Percentiles rank a stretch among this genome's conserved stretches.
These are phyloP conservation scores for Cenopis cana DNA, from an alignment of 2,888 invertebrate species.

Conservation along the genomic window DNA sequence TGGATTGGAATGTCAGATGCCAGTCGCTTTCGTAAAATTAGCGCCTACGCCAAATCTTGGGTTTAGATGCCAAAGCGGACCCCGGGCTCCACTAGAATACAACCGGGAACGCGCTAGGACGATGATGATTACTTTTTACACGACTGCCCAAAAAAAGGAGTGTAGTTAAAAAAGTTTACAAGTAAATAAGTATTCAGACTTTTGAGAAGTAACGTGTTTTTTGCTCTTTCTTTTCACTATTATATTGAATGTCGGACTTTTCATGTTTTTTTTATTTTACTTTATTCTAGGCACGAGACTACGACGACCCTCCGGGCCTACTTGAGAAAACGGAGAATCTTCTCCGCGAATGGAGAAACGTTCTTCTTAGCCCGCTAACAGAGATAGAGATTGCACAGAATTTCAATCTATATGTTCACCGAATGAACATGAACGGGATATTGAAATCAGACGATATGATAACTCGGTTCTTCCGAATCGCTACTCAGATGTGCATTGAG, in stretches of 20 bases:
- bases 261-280: background rate
- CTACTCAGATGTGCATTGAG: conserved; percentile 98
- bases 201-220: too few species aligned
- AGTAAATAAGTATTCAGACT: too few species aligned
- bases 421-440: conserved; percentile 96
- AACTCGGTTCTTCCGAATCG: conserved; percentile 97
- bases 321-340: conserved; percentile 98
- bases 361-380: conserved; percentile 92
- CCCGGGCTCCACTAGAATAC: too few species aligned
- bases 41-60: too few species aligned
- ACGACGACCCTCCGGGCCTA: conserved; percentile 96
- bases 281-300: conserved; percentile 85
- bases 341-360: conserved; percentile 97
- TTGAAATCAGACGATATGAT: conserved; percentile 99
- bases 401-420: conserved; percentile 96
- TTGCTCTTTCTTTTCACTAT: too few species aligned
- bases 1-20: too few species aligned
- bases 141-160: too few species aligned
- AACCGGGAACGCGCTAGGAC: too few species aligned
- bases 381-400: conserved; percentile 95
- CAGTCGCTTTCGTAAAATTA: too few species aligned
- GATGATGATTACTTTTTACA: too few species aligned
- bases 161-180: too few species aligned
- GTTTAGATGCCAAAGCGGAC: too few species aligned
- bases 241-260: background rate